These are phyloP conservation scores for Coreoperca whiteheadi DNA, from an alignment of 2,113 vertebrate genomes.

Conservation along the genomic window DNA sequence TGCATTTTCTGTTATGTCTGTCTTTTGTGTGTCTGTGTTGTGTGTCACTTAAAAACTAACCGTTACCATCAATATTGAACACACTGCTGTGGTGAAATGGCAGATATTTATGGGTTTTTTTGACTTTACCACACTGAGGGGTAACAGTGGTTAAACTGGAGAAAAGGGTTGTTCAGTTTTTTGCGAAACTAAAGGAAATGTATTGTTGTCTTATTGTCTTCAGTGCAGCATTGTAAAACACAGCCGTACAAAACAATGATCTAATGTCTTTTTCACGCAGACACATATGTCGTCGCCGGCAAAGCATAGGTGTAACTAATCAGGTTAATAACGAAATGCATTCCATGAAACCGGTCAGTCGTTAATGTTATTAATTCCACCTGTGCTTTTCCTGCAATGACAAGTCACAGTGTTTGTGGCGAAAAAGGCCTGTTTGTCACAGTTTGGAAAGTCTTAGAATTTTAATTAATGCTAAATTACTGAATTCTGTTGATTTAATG, in stretches of 20 bases:
- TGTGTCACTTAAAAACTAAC: too few relatives aligned
- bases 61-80: too few relatives aligned
- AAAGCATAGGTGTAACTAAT: neutral
- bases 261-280: conserved; percentile 1
- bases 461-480: too few relatives aligned
- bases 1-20: too few relatives aligned
- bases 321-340: neutral
- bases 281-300: neutral
- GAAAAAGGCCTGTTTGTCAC: neutral
- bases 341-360: neutral
- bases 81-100: too few relatives aligned
- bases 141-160: neutral
- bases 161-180: neutral
- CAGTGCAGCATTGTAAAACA: neutral
- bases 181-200: neutral
- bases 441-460: neutral
- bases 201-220: too few relatives aligned
- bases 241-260: neutral
- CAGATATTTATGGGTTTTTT: too few relatives aligned
- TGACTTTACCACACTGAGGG: neutral
- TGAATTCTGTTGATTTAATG: too few relatives aligned
- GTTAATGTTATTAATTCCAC: neutral
- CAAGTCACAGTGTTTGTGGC: neutral
- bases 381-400: neutral
- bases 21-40: too few relatives aligned